Conservation (phyloP, 2,113 vertebrate species). For the Cercocebus atys region DNA sequence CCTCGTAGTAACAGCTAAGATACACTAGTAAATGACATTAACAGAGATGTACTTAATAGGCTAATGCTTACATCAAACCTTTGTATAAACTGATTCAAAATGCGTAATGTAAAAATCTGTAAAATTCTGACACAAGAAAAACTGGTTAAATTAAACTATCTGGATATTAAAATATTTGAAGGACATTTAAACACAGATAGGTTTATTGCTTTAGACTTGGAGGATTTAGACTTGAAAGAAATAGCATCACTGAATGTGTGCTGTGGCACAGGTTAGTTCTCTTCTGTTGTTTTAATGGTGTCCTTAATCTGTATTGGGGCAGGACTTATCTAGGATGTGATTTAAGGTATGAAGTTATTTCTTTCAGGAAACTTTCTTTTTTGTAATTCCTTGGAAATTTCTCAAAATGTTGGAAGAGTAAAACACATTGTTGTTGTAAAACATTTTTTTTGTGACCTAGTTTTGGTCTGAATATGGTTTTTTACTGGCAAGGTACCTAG, state of each 20-base stretch:
- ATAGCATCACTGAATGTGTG: background rate
- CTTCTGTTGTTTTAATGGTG: background rate
- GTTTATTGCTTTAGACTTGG: background rate
- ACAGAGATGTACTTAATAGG: background rate
- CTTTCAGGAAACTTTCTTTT: constrained; percentile 26
- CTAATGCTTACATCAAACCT: background rate
- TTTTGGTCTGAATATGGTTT: constrained; percentile 55
- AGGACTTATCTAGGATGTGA: background rate
- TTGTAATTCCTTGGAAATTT: constrained; percentile 28
- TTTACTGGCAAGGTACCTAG: background rate
- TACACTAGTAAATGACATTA: background rate
- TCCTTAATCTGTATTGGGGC: background rate
- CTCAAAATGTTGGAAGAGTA: constrained; percentile 35
- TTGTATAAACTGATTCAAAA: background rate
- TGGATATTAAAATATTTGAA: background rate
- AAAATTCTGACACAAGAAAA: background rate
- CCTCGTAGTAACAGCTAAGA: background rate
- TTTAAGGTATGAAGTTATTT: constrained; percentile 2
- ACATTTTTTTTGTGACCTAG: constrained; percentile 61
- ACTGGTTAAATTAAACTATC: background rate
- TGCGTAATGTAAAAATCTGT: background rate
- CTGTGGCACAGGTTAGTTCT: background rate
- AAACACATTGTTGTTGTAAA: background rate
- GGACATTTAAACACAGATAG: background rate
- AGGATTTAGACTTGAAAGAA: background rate